A percentile compares a stretch with the other conserved stretches of the same genome.
Evolutionary conservation across 1,140 invertebrate species (phyloP).

Genomic region (Mactra quadrangularis): DNA sequence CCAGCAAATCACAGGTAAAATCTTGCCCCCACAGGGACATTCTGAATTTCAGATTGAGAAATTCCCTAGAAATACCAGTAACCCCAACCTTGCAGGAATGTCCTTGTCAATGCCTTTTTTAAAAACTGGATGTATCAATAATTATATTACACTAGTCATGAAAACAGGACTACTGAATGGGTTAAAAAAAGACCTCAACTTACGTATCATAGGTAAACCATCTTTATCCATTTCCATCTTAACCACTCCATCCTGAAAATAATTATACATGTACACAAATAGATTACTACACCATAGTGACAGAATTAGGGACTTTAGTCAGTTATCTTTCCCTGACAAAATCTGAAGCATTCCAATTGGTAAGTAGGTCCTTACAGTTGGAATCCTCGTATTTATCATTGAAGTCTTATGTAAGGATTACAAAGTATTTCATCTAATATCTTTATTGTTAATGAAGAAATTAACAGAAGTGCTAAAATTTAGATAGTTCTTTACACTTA

Average conservation of each 20-base stretch:
- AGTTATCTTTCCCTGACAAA: too few relatives aligned
- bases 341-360: too few relatives aligned
- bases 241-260: constrained; percentile 31
- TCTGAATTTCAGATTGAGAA: not conserved
- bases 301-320: too few relatives aligned
- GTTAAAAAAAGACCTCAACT: not conserved
- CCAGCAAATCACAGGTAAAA: not conserved
- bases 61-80: not conserved
- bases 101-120: not conserved
- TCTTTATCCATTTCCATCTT: constrained; percentile 39
- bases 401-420: too few relatives aligned
- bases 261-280: too few relatives aligned
- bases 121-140: not conserved
- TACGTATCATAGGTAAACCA: constrained; percentile 25
- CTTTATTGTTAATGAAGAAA: too few relatives aligned
- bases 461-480: too few relatives aligned
- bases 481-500: too few relatives aligned
- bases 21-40: not conserved
- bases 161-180: not conserved
- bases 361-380: too few relatives aligned
- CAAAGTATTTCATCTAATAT: too few relatives aligned
- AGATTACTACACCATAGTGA: too few relatives aligned
- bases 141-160: not conserved
- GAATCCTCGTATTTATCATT: too few relatives aligned
- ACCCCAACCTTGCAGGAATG: not conserved